These are phyloP conservation scores for Petrocephalus schoutedeni DNA, from an alignment of 2,797 vertebrate species.

Conservation along the genomic window DNA sequence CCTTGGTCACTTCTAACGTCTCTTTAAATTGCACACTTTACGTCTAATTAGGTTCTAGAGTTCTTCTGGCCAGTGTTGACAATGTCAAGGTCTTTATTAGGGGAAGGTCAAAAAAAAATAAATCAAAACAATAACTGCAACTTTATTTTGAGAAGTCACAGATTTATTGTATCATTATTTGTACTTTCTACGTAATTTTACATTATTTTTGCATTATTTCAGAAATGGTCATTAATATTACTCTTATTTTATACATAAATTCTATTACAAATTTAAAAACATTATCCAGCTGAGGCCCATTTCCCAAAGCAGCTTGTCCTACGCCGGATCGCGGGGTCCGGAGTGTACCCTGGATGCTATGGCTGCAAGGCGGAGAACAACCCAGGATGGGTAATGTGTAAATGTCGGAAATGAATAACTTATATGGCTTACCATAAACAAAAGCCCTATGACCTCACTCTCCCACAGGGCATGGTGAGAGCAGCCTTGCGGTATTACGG, in stretches of 20 bases:
- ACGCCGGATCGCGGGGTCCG: background rate
- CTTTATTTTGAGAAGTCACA: background rate
- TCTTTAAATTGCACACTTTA: background rate
- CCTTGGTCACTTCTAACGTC: background rate
- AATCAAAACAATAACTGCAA: background rate
- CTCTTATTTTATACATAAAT: background rate
- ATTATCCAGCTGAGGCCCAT: background rate
- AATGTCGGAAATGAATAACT: background rate
- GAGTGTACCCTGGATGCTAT: background rate
- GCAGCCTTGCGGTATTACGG: background rate
- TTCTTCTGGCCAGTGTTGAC: background rate
- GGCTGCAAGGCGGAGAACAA: background rate
- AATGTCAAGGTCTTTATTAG: background rate
- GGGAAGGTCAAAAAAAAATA: background rate
- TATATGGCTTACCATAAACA: background rate
- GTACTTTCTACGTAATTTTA: background rate
- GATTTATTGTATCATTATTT: background rate
- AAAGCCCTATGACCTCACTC: background rate
- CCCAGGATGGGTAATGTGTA: background rate
- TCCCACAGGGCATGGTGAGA: background rate
- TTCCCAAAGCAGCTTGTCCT: background rate
- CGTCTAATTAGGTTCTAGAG: background rate
- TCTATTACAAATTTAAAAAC: background rate
- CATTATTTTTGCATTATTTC: background rate
- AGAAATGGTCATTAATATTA: background rate